Percentiles rank a stretch among this genome's conserved stretches.
Evolutionary conservation across 2,888 invertebrate genomes (phyloP).

Genomic region (Xanthia icteritia): DNA sequence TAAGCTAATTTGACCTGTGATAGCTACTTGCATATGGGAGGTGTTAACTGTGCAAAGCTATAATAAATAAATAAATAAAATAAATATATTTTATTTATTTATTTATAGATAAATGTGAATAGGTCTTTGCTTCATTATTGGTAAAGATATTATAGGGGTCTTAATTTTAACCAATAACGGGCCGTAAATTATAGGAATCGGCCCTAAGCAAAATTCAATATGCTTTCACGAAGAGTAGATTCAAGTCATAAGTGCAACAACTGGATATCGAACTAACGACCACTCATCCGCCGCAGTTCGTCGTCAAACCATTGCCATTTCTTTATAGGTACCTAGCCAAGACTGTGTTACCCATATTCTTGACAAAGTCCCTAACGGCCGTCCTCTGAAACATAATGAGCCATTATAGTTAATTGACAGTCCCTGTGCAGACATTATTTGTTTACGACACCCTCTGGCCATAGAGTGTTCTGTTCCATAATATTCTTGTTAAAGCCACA

Average conservation of each 20-base stretch:
- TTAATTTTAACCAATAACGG: no score
- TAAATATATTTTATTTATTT: no score
- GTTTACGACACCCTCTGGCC: neutral
- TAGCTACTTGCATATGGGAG: no score
- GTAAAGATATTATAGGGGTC: no score
- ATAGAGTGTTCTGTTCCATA: neutral
- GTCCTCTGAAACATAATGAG: conserved; percentile 5
- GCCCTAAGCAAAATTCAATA: neutral
- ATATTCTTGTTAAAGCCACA: neutral
- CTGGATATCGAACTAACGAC: neutral
- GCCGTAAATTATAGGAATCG: no score
- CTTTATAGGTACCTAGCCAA: neutral
- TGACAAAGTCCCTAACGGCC: neutral
- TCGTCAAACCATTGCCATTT: neutral
- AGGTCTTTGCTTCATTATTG: no score
- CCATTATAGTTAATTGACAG: neutral
- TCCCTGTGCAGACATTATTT: neutral
- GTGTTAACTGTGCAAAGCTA: no score
- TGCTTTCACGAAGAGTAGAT: neutral
- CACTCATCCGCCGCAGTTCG: no score
- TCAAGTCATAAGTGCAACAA: neutral
- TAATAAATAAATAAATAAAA: no score
- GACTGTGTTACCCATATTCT: neutral
- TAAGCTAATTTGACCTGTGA: no score
- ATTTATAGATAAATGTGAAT: no score